phyloP scores from a whole-genome alignment of 2,113 vertebrate species.

The Rhinolophus ferrumequinum region DNA sequence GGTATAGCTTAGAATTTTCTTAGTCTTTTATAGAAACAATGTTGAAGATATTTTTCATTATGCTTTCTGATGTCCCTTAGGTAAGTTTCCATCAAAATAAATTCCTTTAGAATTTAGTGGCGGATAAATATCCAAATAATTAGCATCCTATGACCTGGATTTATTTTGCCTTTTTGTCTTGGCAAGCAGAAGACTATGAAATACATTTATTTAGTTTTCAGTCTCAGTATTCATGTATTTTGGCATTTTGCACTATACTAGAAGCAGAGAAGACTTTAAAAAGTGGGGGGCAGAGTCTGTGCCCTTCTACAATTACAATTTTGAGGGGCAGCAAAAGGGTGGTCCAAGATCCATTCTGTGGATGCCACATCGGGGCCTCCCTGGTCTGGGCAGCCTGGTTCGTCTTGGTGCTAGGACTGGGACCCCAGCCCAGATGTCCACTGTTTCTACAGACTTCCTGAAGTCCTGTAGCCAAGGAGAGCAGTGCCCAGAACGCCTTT shows the following conservation, averaged over 20 bases:
- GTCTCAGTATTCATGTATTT: background rate
- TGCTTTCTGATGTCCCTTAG: background rate
- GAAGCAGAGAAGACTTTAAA: background rate
- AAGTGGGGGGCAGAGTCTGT: background rate
- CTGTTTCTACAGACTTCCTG: background rate
- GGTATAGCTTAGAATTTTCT: background rate
- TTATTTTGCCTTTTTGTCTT: constrained; percentile 30
- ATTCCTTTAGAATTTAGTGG: constrained; percentile 18
- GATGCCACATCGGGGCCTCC: background rate
- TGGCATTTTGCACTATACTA: background rate
- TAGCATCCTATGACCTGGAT: background rate
- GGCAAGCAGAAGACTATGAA: background rate
- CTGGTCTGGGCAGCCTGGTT: background rate
- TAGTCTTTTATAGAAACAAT: background rate
- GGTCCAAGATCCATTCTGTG: background rate
- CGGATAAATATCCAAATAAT: background rate
- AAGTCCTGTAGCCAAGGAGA: background rate
- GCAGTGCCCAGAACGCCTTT: background rate
- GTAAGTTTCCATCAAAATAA: background rate
- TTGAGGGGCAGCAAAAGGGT: background rate
- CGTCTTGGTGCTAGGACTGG: background rate
- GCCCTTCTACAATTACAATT: background rate
- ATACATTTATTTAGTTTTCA: background rate
- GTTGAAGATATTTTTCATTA: constrained; percentile 26
- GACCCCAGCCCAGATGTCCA: fast-evolving